phyloP scores from a whole-genome alignment of 2,888 invertebrate species.

The Leistus spinibarbis region DNA sequence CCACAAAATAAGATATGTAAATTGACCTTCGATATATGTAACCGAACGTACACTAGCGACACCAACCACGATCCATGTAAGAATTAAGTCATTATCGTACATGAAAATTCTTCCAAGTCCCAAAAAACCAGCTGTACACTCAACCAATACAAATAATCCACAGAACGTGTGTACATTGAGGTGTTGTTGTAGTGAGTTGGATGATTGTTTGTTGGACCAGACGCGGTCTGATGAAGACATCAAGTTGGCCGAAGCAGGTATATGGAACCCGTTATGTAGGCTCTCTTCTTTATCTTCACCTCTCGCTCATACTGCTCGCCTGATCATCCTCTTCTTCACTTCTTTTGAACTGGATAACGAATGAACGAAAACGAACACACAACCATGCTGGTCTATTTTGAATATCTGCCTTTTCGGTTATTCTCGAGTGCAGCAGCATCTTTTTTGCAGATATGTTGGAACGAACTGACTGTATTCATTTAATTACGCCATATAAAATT shows the following conservation, averaged over 20 bases:
- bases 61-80: not conserved
- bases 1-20: slow-evolving; percentile 1
- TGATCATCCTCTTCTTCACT: not conserved
- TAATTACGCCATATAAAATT: too few species aligned
- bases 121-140: slow-evolving; percentile 27
- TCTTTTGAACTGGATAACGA: not conserved
- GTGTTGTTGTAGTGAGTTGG: slow-evolving; percentile 4
- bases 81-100: slow-evolving; percentile 34
- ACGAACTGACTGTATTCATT: not conserved
- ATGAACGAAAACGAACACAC: not conserved
- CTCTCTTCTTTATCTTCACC: not conserved
- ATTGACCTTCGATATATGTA: not conserved
- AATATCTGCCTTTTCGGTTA: not conserved
- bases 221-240: slow-evolving; percentile 31
- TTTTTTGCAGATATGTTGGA: too few species aligned
- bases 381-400: not conserved
- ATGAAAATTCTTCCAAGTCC: slow-evolving; percentile 33
- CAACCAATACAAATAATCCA: not conserved
- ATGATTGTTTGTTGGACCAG: slow-evolving; percentile 6
- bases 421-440: too few species aligned
- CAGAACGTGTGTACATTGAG: not conserved
- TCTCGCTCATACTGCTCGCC: not conserved
- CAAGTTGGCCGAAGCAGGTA: slow-evolving; percentile 28
- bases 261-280: slow-evolving; percentile 34
- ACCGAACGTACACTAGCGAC: not conserved